Conservation (phyloP, 2,113 vertebrate genomes). For the Rhinolophus ferrumequinum region DNA sequence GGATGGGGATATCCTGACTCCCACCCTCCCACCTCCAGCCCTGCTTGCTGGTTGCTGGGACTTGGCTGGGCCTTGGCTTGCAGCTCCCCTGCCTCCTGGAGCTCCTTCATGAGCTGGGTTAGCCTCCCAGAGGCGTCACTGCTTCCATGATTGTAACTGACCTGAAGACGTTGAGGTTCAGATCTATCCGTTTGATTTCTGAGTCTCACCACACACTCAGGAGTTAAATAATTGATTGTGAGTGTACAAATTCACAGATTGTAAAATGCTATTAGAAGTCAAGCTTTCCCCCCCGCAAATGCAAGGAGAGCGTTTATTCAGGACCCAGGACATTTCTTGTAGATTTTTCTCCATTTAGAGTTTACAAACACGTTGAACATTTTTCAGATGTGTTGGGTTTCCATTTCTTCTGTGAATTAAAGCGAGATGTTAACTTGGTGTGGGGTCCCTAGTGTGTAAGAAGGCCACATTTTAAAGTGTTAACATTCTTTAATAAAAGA, state of each 20-base stretch:
- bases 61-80: background rate
- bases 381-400: background rate
- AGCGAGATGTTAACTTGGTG: background rate
- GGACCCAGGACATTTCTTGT: background rate
- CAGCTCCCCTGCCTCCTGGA: no score
- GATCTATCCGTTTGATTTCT: background rate
- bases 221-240: background rate
- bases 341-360: background rate
- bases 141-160: background rate
- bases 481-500: constrained; percentile 51
- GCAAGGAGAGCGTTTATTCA: background rate
- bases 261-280: background rate
- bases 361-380: background rate
- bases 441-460: background rate
- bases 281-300: background rate
- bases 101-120: background rate
- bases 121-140: background rate
- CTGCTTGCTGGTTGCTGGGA: background rate
- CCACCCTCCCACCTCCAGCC: background rate
- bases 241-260: background rate
- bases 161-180: background rate
- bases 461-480: background rate
- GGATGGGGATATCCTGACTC: background rate
- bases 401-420: constrained; percentile 1
- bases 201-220: background rate